Percentiles rank a stretch among this genome's conserved stretches.
Evolutionary conservation across 2,888 invertebrate genomes (phyloP).

Genomic region (Agrypnus murinus): DNA sequence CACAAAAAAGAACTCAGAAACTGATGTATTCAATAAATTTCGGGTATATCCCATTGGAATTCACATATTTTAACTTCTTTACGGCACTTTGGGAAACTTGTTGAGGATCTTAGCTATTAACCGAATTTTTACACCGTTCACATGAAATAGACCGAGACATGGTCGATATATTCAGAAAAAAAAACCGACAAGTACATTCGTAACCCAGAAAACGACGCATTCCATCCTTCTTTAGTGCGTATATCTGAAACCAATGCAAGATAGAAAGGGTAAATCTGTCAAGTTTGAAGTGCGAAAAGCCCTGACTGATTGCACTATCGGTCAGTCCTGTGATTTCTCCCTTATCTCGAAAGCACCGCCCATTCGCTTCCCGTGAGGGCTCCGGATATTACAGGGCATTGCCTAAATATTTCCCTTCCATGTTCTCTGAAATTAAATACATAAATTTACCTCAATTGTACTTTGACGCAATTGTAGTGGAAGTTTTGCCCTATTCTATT

Average conservation of each 20-base stretch:
- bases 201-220: slow-evolving; percentile 2
- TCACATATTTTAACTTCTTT: slow-evolving; percentile 29
- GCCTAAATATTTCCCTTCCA: slow-evolving; percentile 52
- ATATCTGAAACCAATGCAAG: neutral
- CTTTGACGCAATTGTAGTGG: slow-evolving; percentile 11
- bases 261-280: slow-evolving; percentile 6
- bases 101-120: slow-evolving; percentile 24
- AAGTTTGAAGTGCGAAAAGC: slow-evolving; percentile 38
- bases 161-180: slow-evolving; percentile 23
- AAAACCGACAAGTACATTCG: slow-evolving; percentile 5
- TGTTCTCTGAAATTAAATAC: slow-evolving; percentile 49
- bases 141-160: slow-evolving; percentile 28
- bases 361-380: slow-evolving; percentile 29
- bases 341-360: slow-evolving; percentile 40
- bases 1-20: slow-evolving; percentile 16
- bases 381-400: slow-evolving; percentile 47
- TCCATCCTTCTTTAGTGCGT: neutral
- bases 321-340: slow-evolving; percentile 42
- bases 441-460: slow-evolving; percentile 41
- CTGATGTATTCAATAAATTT: slow-evolving; percentile 27
- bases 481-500: neutral
- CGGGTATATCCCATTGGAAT: slow-evolving; percentile 16
- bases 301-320: slow-evolving; percentile 38
- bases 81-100: slow-evolving; percentile 29
- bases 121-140: slow-evolving; percentile 27